Percentiles rank a stretch among this genome's conserved stretches.
These are phyloP conservation scores for Corapipo altera DNA, from an alignment of 2,113 vertebrate genomes.

Conservation along the genomic window DNA sequence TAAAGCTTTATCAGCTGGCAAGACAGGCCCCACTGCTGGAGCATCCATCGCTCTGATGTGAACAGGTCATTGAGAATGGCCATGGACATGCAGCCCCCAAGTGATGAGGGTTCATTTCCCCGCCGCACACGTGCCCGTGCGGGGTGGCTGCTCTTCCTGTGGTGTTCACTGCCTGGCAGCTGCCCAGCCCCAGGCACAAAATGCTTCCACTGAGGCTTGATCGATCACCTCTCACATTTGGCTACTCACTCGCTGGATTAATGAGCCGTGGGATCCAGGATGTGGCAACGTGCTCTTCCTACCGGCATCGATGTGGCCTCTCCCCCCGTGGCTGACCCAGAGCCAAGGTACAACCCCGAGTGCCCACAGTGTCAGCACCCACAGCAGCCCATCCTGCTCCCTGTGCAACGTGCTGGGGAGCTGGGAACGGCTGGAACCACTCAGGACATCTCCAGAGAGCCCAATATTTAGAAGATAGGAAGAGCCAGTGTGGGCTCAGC, in stretches of 20 bases:
- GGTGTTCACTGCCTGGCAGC: fast-evolving
- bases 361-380: fast-evolving
- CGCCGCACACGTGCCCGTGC: fast-evolving
- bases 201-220: fast-evolving
- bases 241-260: neutral
- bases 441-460: neutral
- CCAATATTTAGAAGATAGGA: fast-evolving
- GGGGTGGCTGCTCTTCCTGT: neutral
- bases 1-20: neutral
- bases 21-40: neutral
- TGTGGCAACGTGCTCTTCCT: neutral
- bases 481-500: fast-evolving
- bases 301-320: fast-evolving
- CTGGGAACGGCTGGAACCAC: fast-evolving
- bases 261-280: fast-evolving
- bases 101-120: fast-evolving
- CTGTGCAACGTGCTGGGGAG: fast-evolving
- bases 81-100: fast-evolving
- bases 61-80: neutral
- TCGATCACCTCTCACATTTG: fast-evolving
- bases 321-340: fast-evolving
- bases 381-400: neutral
- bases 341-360: neutral
- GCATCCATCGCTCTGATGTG: neutral
- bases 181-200: neutral